A percentile compares a stretch with the other conserved stretches of the same genome.
Evolutionary conservation across 2,113 vertebrate genomes (phyloP).

Genomic region (Notothenia coriiceps): DNA sequence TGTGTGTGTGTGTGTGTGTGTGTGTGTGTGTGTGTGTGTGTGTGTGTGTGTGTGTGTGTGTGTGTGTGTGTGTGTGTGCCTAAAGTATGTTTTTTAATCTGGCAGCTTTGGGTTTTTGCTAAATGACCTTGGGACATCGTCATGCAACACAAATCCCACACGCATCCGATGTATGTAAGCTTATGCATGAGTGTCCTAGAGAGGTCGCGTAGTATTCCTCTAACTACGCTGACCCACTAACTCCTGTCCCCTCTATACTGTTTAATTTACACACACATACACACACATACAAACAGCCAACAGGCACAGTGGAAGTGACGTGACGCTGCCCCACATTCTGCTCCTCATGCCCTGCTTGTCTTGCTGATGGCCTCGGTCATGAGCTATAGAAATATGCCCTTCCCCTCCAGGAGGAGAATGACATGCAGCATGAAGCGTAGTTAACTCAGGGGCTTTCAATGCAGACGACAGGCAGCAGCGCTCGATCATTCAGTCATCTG

Average conservation of each 20-base stretch:
- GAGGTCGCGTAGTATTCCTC: constrained; percentile 55
- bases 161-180: not conserved
- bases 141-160: not conserved
- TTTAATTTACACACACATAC: constrained; percentile 20
- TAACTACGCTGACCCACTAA: constrained; percentile 64
- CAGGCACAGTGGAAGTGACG: constrained; percentile 28
- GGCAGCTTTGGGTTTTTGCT: constrained; percentile 22
- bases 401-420: constrained; percentile 16
- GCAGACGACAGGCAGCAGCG: not conserved
- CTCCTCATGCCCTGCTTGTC: constrained; percentile 47
- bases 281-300: constrained; percentile 29
- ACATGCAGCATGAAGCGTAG: not conserved
- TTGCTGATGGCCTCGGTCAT: constrained; percentile 37
- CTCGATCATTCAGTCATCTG: constrained; percentile 2
- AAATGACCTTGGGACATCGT: constrained; percentile 21
- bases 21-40: not conserved
- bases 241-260: constrained; percentile 27
- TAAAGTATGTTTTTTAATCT: constrained; percentile 33
- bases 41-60: not conserved
- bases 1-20: too few species aligned
- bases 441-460: not conserved
- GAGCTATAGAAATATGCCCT: constrained; percentile 44
- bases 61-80: not conserved
- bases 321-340: constrained; percentile 54
- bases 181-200: constrained; percentile 36